These are phyloP conservation scores for Myotis daubentonii DNA, from an alignment of 2,797 vertebrate genomes.

Conservation along the genomic window DNA sequence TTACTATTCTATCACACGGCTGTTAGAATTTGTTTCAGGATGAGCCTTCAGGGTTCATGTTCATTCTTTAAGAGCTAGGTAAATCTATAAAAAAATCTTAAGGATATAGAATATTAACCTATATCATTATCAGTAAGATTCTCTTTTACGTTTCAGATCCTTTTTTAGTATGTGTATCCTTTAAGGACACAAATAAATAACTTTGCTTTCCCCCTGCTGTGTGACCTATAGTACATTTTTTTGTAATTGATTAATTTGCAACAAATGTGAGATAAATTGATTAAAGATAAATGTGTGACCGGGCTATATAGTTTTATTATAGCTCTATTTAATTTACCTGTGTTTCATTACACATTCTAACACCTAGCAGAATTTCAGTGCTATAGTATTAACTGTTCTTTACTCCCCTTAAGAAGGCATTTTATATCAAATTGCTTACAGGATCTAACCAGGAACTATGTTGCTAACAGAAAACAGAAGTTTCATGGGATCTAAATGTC, in stretches of 20 bases:
- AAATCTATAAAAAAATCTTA: not conserved
- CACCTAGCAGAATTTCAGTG: not conserved
- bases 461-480: not conserved
- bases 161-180: not conserved
- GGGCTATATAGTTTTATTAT: not conserved
- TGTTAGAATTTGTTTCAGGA: conserved; percentile 55
- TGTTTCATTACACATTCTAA: not conserved
- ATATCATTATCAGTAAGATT: not conserved
- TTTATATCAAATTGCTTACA: not conserved
- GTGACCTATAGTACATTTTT: not conserved
- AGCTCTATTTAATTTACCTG: not conserved
- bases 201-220: not conserved
- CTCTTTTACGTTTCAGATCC: not conserved
- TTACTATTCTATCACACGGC: not conserved
- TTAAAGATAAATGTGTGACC: not conserved
- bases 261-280: not conserved
- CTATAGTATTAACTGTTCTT: not conserved
- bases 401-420: not conserved
- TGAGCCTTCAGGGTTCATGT: not conserved
- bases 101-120: not conserved
- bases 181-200: not conserved
- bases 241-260: not conserved
- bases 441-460: not conserved
- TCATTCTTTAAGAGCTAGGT: not conserved
- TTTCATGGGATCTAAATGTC: not conserved